Percentiles rank a stretch among this genome's conserved stretches.
Conservation (phyloP, 2,888 invertebrate species). For the Theodoxus fluviatilis region DNA sequence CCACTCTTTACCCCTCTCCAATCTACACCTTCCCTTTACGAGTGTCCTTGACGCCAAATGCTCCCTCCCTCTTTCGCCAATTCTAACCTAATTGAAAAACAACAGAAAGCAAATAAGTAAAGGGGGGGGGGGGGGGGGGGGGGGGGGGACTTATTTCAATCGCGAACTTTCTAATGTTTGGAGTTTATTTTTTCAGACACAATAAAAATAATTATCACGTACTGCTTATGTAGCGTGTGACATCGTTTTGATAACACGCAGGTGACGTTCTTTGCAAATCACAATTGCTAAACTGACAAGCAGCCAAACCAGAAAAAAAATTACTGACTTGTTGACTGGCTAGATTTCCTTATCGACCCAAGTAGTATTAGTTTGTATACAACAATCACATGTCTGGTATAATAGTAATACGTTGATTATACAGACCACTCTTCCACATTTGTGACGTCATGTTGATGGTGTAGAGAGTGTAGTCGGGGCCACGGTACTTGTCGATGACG, state of each 20-base stretch:
- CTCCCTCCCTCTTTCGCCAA: too few species aligned
- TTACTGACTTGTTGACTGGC: not conserved
- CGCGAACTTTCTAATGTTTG: too few species aligned
- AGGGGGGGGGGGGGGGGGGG: too few species aligned
- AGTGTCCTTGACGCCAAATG: too few species aligned
- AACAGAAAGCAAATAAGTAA: too few species aligned
- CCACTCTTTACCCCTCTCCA: not conserved
- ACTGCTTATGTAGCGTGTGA: too few species aligned
- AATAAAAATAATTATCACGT: too few species aligned
- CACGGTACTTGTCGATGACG: conserved; percentile 30
- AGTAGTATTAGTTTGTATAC: not conserved
- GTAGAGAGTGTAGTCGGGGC: conserved; percentile 32
- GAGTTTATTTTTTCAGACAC: too few species aligned
- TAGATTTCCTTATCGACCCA: not conserved
- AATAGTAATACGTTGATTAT: not conserved
- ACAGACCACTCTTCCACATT: conserved; percentile 36
- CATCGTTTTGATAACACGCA: too few species aligned
- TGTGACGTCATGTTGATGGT: conserved; percentile 41
- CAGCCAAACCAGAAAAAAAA: not conserved
- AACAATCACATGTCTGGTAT: not conserved
- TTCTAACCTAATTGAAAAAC: too few species aligned
- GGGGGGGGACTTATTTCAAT: too few species aligned
- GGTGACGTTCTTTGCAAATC: too few species aligned
- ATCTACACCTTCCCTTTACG: not conserved
- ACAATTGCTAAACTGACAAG: not conserved